Conservation (phyloP, 2,113 vertebrate species). For the Chascanopsetta lugubris region DNA sequence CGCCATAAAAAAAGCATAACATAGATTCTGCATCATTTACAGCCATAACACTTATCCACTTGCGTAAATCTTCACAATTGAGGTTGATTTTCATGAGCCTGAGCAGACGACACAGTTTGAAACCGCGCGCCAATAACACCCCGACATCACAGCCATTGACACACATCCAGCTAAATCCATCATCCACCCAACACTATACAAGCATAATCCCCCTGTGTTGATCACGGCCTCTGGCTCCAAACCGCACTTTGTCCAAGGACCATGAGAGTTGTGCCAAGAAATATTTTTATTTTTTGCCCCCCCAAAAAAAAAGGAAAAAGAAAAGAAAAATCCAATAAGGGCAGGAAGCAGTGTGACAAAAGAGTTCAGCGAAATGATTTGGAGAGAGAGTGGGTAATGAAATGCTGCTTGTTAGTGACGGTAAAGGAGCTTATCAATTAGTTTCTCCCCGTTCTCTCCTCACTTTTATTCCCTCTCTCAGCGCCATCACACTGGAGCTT, state of each 20-base stretch:
- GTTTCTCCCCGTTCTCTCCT: conserved; percentile 24
- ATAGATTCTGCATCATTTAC: not conserved
- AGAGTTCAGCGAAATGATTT: conserved; percentile 30
- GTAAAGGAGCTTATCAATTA: conserved; percentile 66
- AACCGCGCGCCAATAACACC: conserved; percentile 24
- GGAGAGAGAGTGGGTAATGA: conserved; percentile 42
- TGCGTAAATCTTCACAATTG: not conserved
- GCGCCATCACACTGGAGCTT: conserved; percentile 24
- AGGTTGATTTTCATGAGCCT: conserved; percentile 28
- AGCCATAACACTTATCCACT: not conserved
- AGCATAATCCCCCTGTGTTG: conserved; percentile 50
- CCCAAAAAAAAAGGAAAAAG: too few relatives aligned
- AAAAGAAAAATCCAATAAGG: conserved; percentile 50
- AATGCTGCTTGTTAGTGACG: conserved; percentile 44
- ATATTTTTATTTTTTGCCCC: conserved; percentile 47
- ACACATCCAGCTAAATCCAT: conserved; percentile 52
- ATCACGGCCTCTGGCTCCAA: conserved; percentile 32
- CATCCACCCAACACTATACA: conserved; percentile 45
- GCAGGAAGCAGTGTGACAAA: conserved; percentile 27
- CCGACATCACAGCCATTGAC: conserved; percentile 20
- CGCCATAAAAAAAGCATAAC: not conserved
- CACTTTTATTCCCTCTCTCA: conserved; percentile 24
- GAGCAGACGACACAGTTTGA: conserved; percentile 11
- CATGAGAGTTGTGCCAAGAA: conserved; percentile 30
- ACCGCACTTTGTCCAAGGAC: conserved; percentile 33